Base-by-base conservation (phyloP, 30 jellyfish, hydroid and myxozoan genomes). In the Hydractinia echinata region DNA sequence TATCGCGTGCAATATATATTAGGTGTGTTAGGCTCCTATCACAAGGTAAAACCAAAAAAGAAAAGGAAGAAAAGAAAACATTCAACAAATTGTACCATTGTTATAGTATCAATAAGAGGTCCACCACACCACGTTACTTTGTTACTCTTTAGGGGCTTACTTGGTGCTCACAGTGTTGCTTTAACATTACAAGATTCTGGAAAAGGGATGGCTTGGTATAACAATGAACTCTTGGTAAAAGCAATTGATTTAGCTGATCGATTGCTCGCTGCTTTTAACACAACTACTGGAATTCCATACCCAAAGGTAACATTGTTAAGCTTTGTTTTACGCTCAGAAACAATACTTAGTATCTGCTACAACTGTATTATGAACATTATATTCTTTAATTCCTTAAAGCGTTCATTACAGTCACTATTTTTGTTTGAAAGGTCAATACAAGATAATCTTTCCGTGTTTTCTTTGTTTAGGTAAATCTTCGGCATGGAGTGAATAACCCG, bases 211-310 rank as follows among this genome's bases (percentile, higher is more conserved):
- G 58, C 54, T 18, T 93, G 99, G 99, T 94, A 94, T 66, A 76
- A 89, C 7, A 86, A 87, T 21, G 95, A 94, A 53, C 96, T 94
- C 4, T 71, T 94, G 49, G 71, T 55, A 5, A 85, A 84, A 88
- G 99, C 99, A 7, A 79, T 89, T 11, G 97, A 88, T 73, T 66
- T 94, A 60, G 99, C 95, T 10, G 96, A 94, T 78, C 70, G 96
- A 14, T 81, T 94, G 7, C 80, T 88, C 7, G 86, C 83, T 6
- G 99, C 99, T 4, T 94, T 94, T 52, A 94, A 94, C 67, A 87
- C 99, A 39, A 48, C 95, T 10, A 87, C 99, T 8, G 97, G 97
- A 49, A 94, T 94, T 53, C 99, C 99, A 16, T 94, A 88, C 73
- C 91, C 96, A 61, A 88, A 87, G 88, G 99, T 94, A 81, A 51